phyloP scores from a whole-genome alignment of 2,888 invertebrate species.

The Rotaria sp. region DNA sequence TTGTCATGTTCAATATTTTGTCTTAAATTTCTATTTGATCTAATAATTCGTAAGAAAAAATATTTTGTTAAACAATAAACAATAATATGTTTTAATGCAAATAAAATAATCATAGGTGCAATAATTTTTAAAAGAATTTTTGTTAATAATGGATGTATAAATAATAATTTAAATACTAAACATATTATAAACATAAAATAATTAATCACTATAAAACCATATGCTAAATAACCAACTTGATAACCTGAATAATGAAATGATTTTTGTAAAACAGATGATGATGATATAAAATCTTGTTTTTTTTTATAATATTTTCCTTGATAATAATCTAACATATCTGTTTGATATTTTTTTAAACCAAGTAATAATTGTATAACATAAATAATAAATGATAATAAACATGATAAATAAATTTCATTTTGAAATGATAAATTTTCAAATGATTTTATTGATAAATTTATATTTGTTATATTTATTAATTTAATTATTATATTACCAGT shows the following conservation, averaged over 20 bases:
- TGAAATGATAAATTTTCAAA: constrained; percentile 11
- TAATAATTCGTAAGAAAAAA: not conserved
- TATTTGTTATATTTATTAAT: not conserved
- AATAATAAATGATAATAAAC: not conserved
- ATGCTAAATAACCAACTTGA: constrained; percentile 20
- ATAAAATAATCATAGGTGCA: constrained; percentile 14
- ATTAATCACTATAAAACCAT: constrained; percentile 14
- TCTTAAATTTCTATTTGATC: not conserved
- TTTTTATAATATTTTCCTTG: not conserved
- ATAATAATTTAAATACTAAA: not conserved
- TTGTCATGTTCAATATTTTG: not conserved
- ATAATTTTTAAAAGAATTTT: not conserved
- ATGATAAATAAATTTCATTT: not conserved
- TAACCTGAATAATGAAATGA: constrained; percentile 7
- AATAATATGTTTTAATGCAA: constrained; percentile 28
- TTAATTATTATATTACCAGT: constrained; percentile 1
- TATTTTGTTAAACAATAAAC: constrained; percentile 21
- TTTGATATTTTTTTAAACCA: constrained; percentile 21
- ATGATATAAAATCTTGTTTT: not conserved
- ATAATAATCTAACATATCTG: constrained; percentile 18
- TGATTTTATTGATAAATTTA: not conserved
- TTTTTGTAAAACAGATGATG: not conserved
- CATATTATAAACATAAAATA: not conserved
- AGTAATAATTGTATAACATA: constrained; percentile 16
- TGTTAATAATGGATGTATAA: constrained; percentile 19